Conservation (phyloP, 2,888 invertebrate genomes). For the Venustoraphidia nigricollis region DNA sequence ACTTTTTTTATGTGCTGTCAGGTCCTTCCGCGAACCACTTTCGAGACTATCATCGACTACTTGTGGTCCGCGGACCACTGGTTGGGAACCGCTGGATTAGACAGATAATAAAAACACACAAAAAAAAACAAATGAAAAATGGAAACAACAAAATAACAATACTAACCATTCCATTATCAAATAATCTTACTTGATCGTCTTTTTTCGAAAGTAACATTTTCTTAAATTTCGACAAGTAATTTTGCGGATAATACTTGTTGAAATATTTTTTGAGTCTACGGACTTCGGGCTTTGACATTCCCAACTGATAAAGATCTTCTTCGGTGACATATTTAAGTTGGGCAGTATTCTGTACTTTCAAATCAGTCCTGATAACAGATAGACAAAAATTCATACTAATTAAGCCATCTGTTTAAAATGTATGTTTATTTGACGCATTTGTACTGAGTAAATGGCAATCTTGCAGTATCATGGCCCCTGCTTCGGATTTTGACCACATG, state of each 20-base stretch:
- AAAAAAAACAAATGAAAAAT: background rate
- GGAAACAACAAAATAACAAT: background rate
- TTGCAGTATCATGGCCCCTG: too few relatives aligned
- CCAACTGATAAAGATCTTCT: conserved; percentile 80
- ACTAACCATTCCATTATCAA: conserved; percentile 20
- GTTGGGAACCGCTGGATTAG: too few relatives aligned
- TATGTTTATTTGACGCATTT: too few relatives aligned
- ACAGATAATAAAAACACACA: too few relatives aligned
- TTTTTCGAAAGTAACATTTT: conserved; percentile 54
- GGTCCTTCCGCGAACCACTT: too few relatives aligned
- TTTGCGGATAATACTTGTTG: conserved; percentile 85
- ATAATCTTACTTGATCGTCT: conserved; percentile 25
- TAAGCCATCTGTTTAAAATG: too few relatives aligned
- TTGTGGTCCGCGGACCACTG: too few relatives aligned
- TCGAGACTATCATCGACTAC: too few relatives aligned
- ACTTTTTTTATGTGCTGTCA: too few relatives aligned
- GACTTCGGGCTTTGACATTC: conserved; percentile 90
- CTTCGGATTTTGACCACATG: too few relatives aligned
- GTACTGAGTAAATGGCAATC: too few relatives aligned
- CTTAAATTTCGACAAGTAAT: conserved; percentile 82
- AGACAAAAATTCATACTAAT: background rate
- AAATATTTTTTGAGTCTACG: conserved; percentile 86
- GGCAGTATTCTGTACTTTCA: conserved; percentile 76
- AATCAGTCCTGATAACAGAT: conserved; percentile 50
- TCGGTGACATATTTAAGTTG: conserved; percentile 90